A percentile compares a stretch with the other conserved stretches of the same genome.
Conservation (phyloP, 2,888 invertebrate genomes). For the Stomorhina lunata region DNA sequence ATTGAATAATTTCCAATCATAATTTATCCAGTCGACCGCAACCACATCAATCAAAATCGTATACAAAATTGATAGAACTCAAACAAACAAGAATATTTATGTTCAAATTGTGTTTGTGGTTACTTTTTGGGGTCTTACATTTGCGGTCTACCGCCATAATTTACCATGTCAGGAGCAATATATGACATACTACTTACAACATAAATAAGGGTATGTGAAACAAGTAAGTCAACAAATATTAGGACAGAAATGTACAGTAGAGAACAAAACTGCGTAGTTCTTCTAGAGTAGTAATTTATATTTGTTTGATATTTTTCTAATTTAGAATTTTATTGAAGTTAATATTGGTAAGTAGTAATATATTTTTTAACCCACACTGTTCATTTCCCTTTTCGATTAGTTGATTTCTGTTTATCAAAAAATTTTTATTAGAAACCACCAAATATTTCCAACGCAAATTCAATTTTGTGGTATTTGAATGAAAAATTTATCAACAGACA, state of each 20-base stretch:
- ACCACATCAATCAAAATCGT: constrained; percentile 41
- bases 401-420: too few species aligned
- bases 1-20: constrained; percentile 3
- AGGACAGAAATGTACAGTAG: neutral
- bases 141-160: constrained; percentile 37
- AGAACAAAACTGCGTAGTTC: too few species aligned
- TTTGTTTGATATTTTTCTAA: too few species aligned
- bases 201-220: neutral
- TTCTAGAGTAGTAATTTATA: too few species aligned
- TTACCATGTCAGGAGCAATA: constrained; percentile 26
- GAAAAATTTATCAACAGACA: neutral
- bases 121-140: constrained; percentile 18
- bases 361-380: too few species aligned
- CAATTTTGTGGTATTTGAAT: neutral
- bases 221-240: neutral
- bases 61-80: constrained; percentile 14
- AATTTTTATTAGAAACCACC: neutral
- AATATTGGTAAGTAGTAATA: too few species aligned
- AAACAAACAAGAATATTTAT: constrained; percentile 23
- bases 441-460: neutral
- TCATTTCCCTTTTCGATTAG: too few species aligned
- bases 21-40: constrained; percentile 37
- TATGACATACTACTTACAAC: too few species aligned
- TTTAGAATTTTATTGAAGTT: too few species aligned
- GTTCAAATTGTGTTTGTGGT: constrained; percentile 40